phyloP scores from a whole-genome alignment of 2,113 vertebrate genomes.

The Mesitornis unicolor region DNA sequence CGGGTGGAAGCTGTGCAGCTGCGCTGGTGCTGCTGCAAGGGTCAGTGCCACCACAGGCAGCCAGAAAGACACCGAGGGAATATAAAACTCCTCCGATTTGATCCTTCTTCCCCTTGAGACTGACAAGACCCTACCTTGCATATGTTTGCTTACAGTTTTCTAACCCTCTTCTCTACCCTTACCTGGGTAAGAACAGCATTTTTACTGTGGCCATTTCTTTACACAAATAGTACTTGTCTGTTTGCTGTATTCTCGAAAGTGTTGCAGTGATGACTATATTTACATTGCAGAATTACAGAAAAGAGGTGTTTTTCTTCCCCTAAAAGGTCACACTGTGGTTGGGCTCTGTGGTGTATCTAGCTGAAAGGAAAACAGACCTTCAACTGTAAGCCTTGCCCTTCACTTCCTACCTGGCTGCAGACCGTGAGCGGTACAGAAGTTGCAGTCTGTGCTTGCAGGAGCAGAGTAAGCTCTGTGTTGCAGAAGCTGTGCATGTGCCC shows the following conservation, averaged over 20 bases:
- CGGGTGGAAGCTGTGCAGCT: neutral
- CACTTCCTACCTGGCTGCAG: constrained; percentile 32
- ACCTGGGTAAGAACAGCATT: constrained; percentile 41
- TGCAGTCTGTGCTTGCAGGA: constrained; percentile 63
- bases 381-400: constrained; percentile 53
- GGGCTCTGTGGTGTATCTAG: constrained; percentile 61
- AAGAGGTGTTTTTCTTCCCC: constrained; percentile 64
- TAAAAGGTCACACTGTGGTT: constrained; percentile 67
- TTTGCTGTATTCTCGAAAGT: constrained; percentile 62
- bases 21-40: neutral
- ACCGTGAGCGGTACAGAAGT: constrained; percentile 15
- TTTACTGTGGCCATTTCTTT: constrained; percentile 46
- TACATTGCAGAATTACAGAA: constrained; percentile 68
- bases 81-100: neutral
- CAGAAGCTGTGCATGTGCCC: constrained; percentile 62
- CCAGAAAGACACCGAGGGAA: neutral
- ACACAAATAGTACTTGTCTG: constrained; percentile 53
- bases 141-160: constrained; percentile 10
- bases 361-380: constrained; percentile 59
- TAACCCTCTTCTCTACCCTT: constrained; percentile 38
- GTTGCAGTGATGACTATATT: constrained; percentile 64
- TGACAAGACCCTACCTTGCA: neutral
- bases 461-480: constrained; percentile 52
- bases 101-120: constrained; percentile 1
- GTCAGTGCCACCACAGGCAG: neutral